Conservation (phyloP, 2,888 invertebrate genomes). For the Drosophila nigritarsus region DNA sequence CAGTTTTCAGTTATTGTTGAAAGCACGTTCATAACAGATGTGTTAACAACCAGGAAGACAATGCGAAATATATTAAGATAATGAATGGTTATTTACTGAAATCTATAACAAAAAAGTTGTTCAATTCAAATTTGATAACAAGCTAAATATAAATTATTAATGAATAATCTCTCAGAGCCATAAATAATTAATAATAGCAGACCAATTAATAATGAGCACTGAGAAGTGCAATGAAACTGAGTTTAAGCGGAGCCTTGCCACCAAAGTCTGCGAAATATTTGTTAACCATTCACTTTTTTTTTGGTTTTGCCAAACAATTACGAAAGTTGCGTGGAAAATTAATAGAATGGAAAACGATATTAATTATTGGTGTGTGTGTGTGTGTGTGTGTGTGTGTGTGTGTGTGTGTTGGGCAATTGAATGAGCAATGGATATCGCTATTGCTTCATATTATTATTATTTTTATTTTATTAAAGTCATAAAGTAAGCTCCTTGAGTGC, state of each 20-base stretch:
- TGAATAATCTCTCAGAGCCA: neutral
- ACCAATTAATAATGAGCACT: constrained; percentile 8
- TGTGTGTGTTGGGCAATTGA: constrained; percentile 37
- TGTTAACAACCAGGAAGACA: constrained; percentile 16
- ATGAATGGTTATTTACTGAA: neutral
- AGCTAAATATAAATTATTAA: neutral
- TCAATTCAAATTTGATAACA: constrained; percentile 6
- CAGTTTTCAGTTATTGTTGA: constrained; percentile 1
- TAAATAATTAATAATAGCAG: neutral
- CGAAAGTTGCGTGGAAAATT: constrained; percentile 69
- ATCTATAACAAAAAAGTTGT: constrained; percentile 2
- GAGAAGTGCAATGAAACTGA: constrained; percentile 24
- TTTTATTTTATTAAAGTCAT: constrained; percentile 22
- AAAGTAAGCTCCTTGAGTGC: constrained; percentile 25
- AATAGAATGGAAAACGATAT: constrained; percentile 71
- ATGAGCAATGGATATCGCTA: constrained; percentile 34
- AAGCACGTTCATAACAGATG: constrained; percentile 4
- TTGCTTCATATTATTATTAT: constrained; percentile 1
- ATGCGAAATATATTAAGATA: constrained; percentile 7
- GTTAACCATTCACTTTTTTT: constrained; percentile 63
- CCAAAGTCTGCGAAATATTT: constrained; percentile 35
- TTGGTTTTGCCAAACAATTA: constrained; percentile 47
- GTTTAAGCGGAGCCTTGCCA: constrained; percentile 23
- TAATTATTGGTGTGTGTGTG: constrained; percentile 3
- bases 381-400: too few relatives aligned